Evolutionary conservation across 1,140 invertebrate genomes (phyloP), one percentile per base, ranked within the genome.

Genomic region (Berghia stephanieae): DNA sequence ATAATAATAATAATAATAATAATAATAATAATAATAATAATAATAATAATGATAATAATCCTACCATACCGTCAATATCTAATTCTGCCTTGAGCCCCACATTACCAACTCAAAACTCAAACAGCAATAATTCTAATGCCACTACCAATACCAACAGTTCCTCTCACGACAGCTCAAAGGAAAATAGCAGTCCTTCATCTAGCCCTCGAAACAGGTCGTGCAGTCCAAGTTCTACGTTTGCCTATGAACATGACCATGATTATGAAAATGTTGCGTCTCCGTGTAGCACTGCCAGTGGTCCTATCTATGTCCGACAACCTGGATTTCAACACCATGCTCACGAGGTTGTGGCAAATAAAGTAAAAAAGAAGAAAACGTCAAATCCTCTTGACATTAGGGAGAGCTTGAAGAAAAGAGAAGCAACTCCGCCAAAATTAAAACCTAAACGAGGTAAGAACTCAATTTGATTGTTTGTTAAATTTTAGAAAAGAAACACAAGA

Each of bases 291-390:
- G 86, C 89, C 3, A 90, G 89, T 81, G 90, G 88, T 16, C 89
- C 90, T 10, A 83, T 87, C 10, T 90, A 90, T 82, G 82, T 89
- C 8, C 82, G 90, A 70, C 86, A 86, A 46, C 88, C 90, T 0
- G 89, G 89, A 8, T 90, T 90, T 74, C 83, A 80, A 40, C 84
- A 88, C 38, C 89, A 90, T 82, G 89, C 86, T 31, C 89, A 90
- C 55, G 85, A 85, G 67, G 83, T 86, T 71, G 55, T 75, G 5
- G 73, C 77, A 78, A 81, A 77, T 68, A 76, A 85, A 83, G 81
- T 79, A 42, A 77, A 76, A 3, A 86, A 86, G 69, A 89, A 89
- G 79, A 88, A 87, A 77, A 86, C 86, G 67, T 83, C 82, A 6
- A 75, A 80, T 13, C 69, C 83, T 2, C 69, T 86, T 10, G 73